Evolutionary conservation across 2,113 vertebrate genomes (phyloP), one percentile per base, ranked within the genome.

Genomic region (Aldabrachelys gigantea): DNA sequence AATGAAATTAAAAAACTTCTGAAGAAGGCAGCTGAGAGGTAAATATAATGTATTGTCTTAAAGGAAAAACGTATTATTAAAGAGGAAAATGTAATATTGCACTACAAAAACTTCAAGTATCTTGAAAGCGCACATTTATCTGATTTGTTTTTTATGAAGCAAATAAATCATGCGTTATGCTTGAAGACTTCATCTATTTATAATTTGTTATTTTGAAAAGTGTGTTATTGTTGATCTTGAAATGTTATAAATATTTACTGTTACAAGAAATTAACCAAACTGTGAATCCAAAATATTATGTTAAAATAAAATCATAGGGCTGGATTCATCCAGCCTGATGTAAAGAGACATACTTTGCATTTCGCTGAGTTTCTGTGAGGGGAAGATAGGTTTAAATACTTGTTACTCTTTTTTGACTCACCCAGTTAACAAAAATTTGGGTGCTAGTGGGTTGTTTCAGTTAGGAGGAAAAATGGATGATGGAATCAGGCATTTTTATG

Each of bases 1-100:
- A 99, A 98, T 96, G 98, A 99, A 89, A 98, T 99, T 93, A 99
- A 99, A 97, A 99, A 99, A 95, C 98, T 99, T 69, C 97, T 99
- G 97, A 99, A 99, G 98, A 99, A 98, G 93, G 99, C 99, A 94
- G 88, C 98, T 96, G 98, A 97, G 97, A 99, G 99, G 99, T 99
- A 99, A 97, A 59, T 90, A 38, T 57, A 93, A 85, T 80, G 19
- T 94, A 83, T 31, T 96, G 3, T 59, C 59, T 92, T 90, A 92
- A 92, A 19, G n/a, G 27, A 86, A 75, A 88, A 95, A 82, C n/a
- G 90, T 41, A 78, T 91, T 89, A 52, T 41, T 92, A 29, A 90
- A 85, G 83, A 81, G 65, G 50, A 85, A 59, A 76, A 88, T 41
- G 29, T 84, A 52, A 38, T 59, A 9, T 80, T 92, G 81, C 50